These are phyloP conservation scores for Clupea harengus DNA, from an alignment of 2,113 vertebrate species.

Conservation along the genomic window DNA sequence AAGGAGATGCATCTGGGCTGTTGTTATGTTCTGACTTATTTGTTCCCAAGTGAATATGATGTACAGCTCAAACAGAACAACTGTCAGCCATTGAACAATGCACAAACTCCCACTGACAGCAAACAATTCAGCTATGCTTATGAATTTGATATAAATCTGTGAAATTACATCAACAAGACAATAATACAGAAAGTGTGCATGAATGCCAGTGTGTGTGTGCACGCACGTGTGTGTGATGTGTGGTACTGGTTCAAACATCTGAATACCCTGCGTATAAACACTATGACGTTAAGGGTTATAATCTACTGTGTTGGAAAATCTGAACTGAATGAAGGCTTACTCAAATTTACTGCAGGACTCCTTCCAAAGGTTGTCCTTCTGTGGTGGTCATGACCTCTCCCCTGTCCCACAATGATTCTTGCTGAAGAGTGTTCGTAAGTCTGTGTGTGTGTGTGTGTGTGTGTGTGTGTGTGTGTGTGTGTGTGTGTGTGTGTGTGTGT, in stretches of 20 bases:
- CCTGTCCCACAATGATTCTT: not conserved
- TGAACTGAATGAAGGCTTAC: not conserved
- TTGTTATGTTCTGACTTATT: not conserved
- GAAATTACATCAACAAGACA: constrained; percentile 3
- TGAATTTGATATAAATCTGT: constrained; percentile 8
- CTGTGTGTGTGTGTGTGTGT: not conserved
- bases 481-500: not conserved
- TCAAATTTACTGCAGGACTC: not conserved
- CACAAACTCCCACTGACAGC: not conserved
- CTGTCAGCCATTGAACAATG: not conserved
- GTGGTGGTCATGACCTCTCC: not conserved
- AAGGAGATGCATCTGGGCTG: not conserved
- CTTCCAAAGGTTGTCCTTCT: not conserved
- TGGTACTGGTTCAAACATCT: not conserved
- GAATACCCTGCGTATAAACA: not conserved
- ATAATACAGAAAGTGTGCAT: not conserved
- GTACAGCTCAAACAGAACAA: not conserved
- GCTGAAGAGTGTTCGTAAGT: not conserved
- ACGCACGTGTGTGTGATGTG: not conserved
- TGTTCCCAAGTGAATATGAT: not conserved
- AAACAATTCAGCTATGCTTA: not conserved
- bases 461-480: constrained; percentile 6
- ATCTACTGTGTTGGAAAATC: not conserved
- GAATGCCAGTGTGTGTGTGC: not conserved
- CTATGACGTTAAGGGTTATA: not conserved